Conservation (phyloP, 2,113 vertebrate genomes). For the Sturnus vulgaris region DNA sequence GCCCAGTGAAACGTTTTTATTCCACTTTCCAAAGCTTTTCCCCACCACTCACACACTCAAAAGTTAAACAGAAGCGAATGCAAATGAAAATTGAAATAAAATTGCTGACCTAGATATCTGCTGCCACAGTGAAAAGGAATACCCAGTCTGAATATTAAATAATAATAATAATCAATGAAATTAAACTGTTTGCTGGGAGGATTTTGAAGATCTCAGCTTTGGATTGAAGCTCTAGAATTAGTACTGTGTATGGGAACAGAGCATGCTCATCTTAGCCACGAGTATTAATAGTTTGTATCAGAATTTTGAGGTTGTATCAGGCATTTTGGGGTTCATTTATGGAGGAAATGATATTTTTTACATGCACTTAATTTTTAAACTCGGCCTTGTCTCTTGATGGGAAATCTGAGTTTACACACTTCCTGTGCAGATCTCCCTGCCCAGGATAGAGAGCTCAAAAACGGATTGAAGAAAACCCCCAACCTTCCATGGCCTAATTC, state of each 20-base stretch:
- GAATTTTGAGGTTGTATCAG: neutral
- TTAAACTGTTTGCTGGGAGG: neutral
- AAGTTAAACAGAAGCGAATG: neutral
- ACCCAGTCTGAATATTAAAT: neutral
- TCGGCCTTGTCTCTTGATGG: neutral
- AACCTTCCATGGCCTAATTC: neutral
- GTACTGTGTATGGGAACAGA: neutral
- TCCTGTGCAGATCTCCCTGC: neutral
- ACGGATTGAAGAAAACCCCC: neutral
- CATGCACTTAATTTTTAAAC: fast-evolving
- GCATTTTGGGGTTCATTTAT: fast-evolving
- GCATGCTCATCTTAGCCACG: neutral
- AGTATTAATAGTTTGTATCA: fast-evolving
- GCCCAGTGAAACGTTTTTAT: neutral
- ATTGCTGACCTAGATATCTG: neutral
- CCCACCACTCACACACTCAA: fast-evolving
- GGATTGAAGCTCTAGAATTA: neutral
- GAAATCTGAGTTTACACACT: neutral
- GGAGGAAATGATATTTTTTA: neutral
- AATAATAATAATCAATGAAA: neutral
- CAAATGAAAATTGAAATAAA: neutral
- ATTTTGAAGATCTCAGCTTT: neutral
- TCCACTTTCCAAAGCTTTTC: neutral
- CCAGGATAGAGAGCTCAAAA: neutral
- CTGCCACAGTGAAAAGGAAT: neutral